phyloP scores from a whole-genome alignment of 2,888 invertebrate genomes.

The Pollenia griseotomentosa region DNA sequence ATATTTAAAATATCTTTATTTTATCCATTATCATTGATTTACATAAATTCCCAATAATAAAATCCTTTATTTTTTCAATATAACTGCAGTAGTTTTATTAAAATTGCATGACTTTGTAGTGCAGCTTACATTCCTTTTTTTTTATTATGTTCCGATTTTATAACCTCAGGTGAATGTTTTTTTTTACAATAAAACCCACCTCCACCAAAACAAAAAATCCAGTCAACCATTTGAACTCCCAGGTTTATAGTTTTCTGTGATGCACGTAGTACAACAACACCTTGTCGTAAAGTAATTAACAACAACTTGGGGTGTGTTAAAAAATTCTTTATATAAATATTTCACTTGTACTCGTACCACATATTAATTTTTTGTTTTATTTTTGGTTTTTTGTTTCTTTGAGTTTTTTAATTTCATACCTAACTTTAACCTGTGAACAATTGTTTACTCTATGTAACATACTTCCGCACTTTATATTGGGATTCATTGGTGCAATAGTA shows the following conservation, averaged over 20 bases:
- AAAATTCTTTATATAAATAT: slow-evolving; percentile 51
- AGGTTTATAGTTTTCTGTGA: slow-evolving; percentile 24
- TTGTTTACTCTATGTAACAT: neutral
- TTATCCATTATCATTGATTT: neutral
- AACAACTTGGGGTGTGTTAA: slow-evolving; percentile 59
- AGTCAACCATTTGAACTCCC: slow-evolving; percentile 39
- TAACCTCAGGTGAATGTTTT: slow-evolving; percentile 48
- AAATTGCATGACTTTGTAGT: slow-evolving; percentile 33
- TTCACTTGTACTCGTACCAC: neutral
- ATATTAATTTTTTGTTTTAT: neutral
- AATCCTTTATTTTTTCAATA: slow-evolving; percentile 14
- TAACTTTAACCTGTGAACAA: slow-evolving; percentile 53
- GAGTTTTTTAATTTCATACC: slow-evolving; percentile 36
- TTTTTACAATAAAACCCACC: slow-evolving; percentile 34
- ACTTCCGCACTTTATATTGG: neutral
- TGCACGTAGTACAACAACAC: slow-evolving; percentile 77
- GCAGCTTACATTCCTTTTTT: slow-evolving; percentile 1
- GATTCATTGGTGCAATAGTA: neutral
- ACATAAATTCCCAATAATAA: neutral
- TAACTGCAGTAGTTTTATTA: slow-evolving; percentile 29
- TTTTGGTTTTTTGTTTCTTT: neutral
- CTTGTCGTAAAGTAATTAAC: slow-evolving; percentile 74
- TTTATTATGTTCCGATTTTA: slow-evolving; percentile 23
- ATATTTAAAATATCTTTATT: neutral
- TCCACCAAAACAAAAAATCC: slow-evolving; percentile 37